Evolutionary conservation across 2,797 vertebrate genomes (phyloP).

Genomic region (Halcyon smyrnensis): DNA sequence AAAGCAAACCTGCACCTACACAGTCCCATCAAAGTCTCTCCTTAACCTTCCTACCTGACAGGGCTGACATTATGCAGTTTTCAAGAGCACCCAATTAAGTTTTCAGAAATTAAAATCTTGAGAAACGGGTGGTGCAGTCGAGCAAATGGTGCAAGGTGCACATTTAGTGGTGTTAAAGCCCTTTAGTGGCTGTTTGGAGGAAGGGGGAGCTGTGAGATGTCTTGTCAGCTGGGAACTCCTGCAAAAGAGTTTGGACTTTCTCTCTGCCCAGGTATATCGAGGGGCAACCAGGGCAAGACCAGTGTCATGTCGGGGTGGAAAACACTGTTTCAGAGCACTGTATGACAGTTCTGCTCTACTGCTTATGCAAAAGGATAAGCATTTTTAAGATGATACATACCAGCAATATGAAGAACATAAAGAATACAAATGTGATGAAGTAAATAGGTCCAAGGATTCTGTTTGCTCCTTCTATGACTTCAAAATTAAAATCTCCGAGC

Average conservation of each 20-base stretch:
- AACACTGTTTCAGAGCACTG: background rate
- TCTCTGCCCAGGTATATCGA: background rate
- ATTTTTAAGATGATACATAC: slow-evolving; percentile 58
- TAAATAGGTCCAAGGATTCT: slow-evolving; percentile 79
- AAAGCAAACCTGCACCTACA: background rate
- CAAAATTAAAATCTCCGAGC: slow-evolving; percentile 81
- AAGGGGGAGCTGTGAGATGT: background rate
- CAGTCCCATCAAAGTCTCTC: background rate
- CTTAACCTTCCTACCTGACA: background rate
- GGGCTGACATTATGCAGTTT: background rate
- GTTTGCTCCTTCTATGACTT: slow-evolving; percentile 70
- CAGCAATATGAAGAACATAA: slow-evolving; percentile 79
- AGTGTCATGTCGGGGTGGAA: background rate
- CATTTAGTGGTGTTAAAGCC: background rate
- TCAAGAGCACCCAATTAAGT: background rate
- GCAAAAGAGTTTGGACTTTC: background rate
- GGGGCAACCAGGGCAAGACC: background rate
- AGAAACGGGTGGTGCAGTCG: background rate
- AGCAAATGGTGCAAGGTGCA: background rate
- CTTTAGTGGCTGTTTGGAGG: background rate
- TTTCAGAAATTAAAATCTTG: background rate
- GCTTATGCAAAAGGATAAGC: background rate
- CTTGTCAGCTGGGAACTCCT: background rate
- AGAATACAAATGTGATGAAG: slow-evolving; percentile 80
- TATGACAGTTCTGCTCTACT: background rate